Percentiles rank a stretch among this genome's conserved stretches.
Conservation (phyloP, 2,113 vertebrate genomes). For the Elachura formosa region DNA sequence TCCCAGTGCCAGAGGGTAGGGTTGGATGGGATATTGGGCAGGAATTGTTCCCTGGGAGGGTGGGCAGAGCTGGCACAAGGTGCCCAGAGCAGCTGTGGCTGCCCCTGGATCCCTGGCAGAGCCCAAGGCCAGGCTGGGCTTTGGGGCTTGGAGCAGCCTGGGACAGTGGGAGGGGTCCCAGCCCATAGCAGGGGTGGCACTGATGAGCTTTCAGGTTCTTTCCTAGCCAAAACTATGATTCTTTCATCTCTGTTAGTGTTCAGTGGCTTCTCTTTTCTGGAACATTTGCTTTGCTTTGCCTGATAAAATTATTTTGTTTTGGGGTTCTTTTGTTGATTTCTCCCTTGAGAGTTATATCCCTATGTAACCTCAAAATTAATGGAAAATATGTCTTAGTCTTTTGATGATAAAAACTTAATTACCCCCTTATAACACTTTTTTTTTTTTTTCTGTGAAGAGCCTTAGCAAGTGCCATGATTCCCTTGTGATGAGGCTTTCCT, state of each 20-base stretch:
- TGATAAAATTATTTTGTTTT: not conserved
- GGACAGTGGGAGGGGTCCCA: not conserved
- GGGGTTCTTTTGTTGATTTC: not conserved
- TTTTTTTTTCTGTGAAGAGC: not conserved
- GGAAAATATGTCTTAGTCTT: not conserved
- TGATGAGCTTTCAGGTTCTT: not conserved
- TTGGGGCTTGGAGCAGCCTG: not conserved
- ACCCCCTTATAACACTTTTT: too few relatives aligned
- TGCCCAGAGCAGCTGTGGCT: not conserved
- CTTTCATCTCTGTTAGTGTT: not conserved
- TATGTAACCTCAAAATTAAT: not conserved
- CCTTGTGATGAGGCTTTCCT: not conserved
- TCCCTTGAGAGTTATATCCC: fast-evolving
- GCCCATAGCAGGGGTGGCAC: not conserved
- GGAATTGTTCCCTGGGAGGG: not conserved
- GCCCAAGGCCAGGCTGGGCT: fast-evolving
- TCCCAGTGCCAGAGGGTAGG: not conserved
- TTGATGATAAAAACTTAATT: not conserved
- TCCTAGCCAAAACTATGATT: not conserved
- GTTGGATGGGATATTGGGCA: fast-evolving
- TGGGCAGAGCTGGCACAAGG: not conserved
- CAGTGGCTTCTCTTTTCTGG: not conserved
- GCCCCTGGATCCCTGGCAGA: not conserved
- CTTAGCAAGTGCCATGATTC: not conserved
- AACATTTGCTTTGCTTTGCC: not conserved